Conservation (phyloP, 30 jellyfish, hydroid and myxozoan species). For the Morbakka virulenta region DNA sequence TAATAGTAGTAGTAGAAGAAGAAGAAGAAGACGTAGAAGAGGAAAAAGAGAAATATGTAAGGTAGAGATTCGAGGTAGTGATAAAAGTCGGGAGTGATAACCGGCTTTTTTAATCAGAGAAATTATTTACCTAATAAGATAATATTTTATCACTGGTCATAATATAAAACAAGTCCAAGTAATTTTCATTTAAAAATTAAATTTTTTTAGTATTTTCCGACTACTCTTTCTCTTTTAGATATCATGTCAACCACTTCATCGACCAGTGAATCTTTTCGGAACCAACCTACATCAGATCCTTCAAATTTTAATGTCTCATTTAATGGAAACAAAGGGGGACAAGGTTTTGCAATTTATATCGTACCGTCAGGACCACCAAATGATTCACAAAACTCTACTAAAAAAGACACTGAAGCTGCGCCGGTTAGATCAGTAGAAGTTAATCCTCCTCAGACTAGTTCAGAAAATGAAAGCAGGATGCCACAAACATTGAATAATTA, state of each 20-base stretch:
- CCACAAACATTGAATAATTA: neutral
- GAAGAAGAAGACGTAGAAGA: no score
- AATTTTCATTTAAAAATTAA: no score
- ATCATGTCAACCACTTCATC: neutral
- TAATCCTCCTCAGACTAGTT: neutral
- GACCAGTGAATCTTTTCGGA: neutral
- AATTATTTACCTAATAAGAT: no score
- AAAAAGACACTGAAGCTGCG: neutral
- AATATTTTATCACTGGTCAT: no score
- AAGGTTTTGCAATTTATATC: neutral
- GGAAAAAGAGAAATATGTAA: no score
- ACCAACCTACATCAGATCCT: neutral
- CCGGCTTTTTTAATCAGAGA: no score
- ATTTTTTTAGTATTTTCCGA: no score
- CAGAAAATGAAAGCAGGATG: neutral
- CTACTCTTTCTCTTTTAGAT: no score
- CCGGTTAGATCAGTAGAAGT: neutral
- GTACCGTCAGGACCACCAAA: neutral
- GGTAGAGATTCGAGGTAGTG: no score
- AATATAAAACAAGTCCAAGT: no score
- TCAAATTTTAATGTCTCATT: neutral
- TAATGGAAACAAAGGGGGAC: neutral
- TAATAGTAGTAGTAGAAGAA: no score
- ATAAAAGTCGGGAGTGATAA: no score
- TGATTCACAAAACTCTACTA: neutral